Conservation (phyloP, 1,140 invertebrate genomes). For the Drosophila tani region DNA sequence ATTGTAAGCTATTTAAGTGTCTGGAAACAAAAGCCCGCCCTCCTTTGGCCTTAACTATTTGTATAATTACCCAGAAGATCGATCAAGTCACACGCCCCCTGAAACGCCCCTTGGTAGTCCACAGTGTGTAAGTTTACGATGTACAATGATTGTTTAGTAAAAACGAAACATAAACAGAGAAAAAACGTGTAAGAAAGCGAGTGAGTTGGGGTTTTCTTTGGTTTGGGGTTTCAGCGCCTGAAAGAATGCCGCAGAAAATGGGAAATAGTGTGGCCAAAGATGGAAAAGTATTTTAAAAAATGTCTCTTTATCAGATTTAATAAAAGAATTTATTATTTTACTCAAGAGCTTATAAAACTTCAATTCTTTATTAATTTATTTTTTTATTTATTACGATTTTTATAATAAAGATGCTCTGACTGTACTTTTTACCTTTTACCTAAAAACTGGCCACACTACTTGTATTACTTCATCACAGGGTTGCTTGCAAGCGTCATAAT, state of each 20-base stretch:
- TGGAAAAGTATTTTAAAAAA: too few species aligned
- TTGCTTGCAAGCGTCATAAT: background rate
- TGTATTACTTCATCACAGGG: background rate
- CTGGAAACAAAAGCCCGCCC: constrained; percentile 37
- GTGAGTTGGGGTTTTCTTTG: background rate
- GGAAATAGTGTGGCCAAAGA: background rate
- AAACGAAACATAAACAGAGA: constrained; percentile 9
- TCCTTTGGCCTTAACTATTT: constrained; percentile 46
- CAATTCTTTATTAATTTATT: too few species aligned
- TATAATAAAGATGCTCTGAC: too few species aligned
- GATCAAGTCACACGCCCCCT: constrained; percentile 19
- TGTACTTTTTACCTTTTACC: too few species aligned
- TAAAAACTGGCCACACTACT: background rate
- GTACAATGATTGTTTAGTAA: constrained; percentile 50
- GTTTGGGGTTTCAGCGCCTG: background rate
- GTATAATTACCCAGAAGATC: constrained; percentile 40
- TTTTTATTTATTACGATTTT: too few species aligned
- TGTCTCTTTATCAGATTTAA: too few species aligned
- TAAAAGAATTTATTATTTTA: too few species aligned
- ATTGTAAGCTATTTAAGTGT: constrained; percentile 49
- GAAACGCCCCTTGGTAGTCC: constrained; percentile 37
- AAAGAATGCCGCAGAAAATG: constrained; percentile 2
- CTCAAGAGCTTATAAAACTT: too few species aligned
- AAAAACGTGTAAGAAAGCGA: background rate
- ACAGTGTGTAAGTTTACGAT: constrained; percentile 41